Evolutionary conservation across 2,888 invertebrate species (phyloP).

Genomic region (Andrena hattorfiana): DNA sequence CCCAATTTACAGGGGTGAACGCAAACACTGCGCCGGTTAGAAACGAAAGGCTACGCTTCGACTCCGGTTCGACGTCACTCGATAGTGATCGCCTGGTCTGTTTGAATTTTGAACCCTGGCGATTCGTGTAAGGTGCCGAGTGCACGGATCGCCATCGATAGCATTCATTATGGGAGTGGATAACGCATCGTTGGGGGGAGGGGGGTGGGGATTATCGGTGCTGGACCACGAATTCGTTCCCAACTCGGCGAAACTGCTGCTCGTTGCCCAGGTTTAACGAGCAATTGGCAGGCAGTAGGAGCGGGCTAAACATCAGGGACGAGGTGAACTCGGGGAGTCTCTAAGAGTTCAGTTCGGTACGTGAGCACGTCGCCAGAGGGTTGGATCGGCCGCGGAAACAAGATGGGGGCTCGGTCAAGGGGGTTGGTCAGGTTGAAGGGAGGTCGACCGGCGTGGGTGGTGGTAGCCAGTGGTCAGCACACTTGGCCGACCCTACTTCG

Average conservation of each 20-base stretch:
- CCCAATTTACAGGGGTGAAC: conserved; percentile 2
- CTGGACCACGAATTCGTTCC: conserved; percentile 44
- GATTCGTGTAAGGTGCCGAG: background rate
- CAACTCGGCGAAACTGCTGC: conserved; percentile 63
- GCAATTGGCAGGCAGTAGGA: conserved; percentile 76
- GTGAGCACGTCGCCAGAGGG: conserved; percentile 81
- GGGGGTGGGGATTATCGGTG: conserved; percentile 60
- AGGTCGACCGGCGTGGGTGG: conserved; percentile 73
- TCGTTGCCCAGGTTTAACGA: conserved; percentile 77
- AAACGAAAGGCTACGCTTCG: conserved; percentile 6
- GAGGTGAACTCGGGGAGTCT: conserved; percentile 74
- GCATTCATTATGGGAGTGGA: conserved; percentile 24
- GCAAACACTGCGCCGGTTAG: conserved; percentile 12
- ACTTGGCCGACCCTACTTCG: conserved; percentile 85
- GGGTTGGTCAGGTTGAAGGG: conserved; percentile 68
- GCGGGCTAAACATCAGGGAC: conserved; percentile 72
- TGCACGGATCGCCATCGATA: background rate
- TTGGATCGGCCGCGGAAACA: conserved; percentile 70
- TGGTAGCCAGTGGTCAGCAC: conserved; percentile 85
- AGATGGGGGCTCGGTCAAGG: conserved; percentile 74
- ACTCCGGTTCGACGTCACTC: background rate
- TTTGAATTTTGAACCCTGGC: background rate
- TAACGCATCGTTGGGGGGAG: conserved; percentile 32
- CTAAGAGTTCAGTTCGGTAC: conserved; percentile 84
- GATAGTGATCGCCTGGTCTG: background rate